Base-by-base conservation (phyloP, 35 echinoderm and acorn worm genomes). In the Lytechinus variegatus region DNA sequence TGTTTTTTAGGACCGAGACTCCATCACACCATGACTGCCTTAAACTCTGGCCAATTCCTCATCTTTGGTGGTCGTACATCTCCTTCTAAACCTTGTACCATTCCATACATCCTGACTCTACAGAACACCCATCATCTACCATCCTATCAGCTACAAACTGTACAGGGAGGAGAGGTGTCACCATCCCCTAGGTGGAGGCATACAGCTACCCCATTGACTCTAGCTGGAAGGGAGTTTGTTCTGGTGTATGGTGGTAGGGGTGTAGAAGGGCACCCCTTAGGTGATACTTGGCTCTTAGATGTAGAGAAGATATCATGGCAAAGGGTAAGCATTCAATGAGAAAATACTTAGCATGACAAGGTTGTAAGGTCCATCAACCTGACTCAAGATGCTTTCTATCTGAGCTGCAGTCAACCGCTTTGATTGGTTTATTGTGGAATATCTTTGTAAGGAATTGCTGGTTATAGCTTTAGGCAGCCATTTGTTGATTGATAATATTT, bases 1-100 rank as follows among this genome's bases (percentile, higher is more conserved):
- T 91, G 61, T 61, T 54, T 79, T 0, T 24, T 16, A 99, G 98
- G 61, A 89, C 91, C 95, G 14, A 96, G 97, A 94, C 87, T 99
- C 93, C 96, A 97, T 94, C 97, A 99, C 92, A 95, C 98, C 13
- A 29, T 99, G 7, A 99, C 96, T 54, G 79, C 79, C 86, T 27
- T 97, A 11, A 54, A 93, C 29, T 29, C 92, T 10, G 92, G 28
- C 19, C 86, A 86, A 16, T 92, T 97, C 16, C 91, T 99, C 19
- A 6, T 99, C 13, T 99, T 97, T 94, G 98, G 97, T 94, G 98
- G 98, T 9, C 87, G 98, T n/a, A 99, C 89, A 4, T 99, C 98
- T 4, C 98, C 98, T 8, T 87, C 98, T 12, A 97, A 97, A 94
- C 97, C 98, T 27, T 96, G 87, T 27, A 29, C 89, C 7, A 54